A percentile compares a stretch with the other conserved stretches of the same genome.
Evolutionary conservation across 2,113 vertebrate species (phyloP).

Genomic region (Antechinus stuartii): DNA sequence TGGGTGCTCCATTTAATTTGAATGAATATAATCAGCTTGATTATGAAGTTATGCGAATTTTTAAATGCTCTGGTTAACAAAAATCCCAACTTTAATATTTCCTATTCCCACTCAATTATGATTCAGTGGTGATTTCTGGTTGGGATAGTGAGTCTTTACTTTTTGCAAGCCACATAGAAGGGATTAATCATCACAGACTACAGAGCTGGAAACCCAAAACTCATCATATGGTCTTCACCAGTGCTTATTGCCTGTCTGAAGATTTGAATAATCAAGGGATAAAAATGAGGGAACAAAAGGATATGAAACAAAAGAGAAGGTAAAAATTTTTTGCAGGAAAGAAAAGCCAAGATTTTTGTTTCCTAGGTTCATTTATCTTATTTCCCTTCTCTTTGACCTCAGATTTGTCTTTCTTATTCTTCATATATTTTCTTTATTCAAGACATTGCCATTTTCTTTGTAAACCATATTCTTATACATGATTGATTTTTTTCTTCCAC

Average conservation of each 20-base stretch:
- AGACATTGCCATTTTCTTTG: background rate
- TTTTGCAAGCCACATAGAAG: background rate
- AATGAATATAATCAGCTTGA: background rate
- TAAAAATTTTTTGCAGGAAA: background rate
- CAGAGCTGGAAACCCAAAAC: background rate
- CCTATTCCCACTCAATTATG: background rate
- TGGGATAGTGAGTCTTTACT: background rate
- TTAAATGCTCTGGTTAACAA: slow-evolving; percentile 41
- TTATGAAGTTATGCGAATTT: background rate
- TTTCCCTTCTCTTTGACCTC: background rate
- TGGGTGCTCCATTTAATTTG: background rate
- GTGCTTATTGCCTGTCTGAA: background rate
- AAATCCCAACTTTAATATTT: background rate
- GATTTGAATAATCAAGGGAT: background rate
- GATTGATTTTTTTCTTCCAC: background rate
- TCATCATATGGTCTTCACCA: background rate
- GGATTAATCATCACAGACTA: background rate
- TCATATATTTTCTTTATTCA: background rate
- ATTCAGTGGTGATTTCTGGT: background rate
- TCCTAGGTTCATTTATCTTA: background rate
- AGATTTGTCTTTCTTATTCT: background rate
- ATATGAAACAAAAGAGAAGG: background rate
- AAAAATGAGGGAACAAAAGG: background rate
- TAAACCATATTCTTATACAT: background rate
- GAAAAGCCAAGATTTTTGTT: background rate